These are phyloP conservation scores for Chaetodon auriga DNA, from an alignment of 2,113 vertebrate species.

Conservation along the genomic window DNA sequence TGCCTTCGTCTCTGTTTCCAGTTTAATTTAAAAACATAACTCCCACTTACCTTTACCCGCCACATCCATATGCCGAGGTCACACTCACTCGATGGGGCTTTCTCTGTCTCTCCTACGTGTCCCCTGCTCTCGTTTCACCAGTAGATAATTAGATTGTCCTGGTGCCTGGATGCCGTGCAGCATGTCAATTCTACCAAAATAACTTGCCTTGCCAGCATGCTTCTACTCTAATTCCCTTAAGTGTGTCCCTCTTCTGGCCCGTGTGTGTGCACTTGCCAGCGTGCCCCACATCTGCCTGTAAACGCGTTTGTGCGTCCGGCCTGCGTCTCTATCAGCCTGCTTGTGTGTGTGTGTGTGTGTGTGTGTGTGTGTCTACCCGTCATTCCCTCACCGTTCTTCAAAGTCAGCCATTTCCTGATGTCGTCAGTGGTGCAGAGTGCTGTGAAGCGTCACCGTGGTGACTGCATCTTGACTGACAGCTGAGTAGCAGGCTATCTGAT, in stretches of 20 bases:
- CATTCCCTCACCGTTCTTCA: conserved; percentile 48
- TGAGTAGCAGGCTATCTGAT: conserved; percentile 80
- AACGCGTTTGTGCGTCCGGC: conserved; percentile 34
- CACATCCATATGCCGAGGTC: conserved; percentile 22
- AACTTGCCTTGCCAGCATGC: conserved; percentile 66
- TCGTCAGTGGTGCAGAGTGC: conserved; percentile 68
- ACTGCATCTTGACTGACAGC: conserved; percentile 80
- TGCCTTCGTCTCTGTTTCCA: conserved; percentile 16
- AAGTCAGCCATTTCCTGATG: conserved; percentile 70
- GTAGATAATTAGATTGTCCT: conserved; percentile 75
- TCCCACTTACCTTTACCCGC: conserved; percentile 5
- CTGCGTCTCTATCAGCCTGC: conserved; percentile 27
- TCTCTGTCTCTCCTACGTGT: conserved; percentile 39
- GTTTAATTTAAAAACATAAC: conserved; percentile 27
- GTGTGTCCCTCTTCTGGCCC: conserved; percentile 52
- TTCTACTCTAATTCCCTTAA: conserved; percentile 66
- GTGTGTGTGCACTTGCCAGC: neutral
- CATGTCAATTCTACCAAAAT: conserved; percentile 76
- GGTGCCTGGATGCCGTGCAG: conserved; percentile 66
- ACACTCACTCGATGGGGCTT: conserved; percentile 9
- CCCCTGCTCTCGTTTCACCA: conserved; percentile 47
- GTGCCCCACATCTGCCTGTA: conserved; percentile 44
- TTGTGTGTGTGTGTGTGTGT: conserved; percentile 21
- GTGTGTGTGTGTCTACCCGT: conserved; percentile 1
- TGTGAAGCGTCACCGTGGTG: conserved; percentile 66